Evolutionary conservation across 2,888 invertebrate genomes (phyloP), one percentile per base, ranked within the genome.

Genomic region (Nomada goodeniana): DNA sequence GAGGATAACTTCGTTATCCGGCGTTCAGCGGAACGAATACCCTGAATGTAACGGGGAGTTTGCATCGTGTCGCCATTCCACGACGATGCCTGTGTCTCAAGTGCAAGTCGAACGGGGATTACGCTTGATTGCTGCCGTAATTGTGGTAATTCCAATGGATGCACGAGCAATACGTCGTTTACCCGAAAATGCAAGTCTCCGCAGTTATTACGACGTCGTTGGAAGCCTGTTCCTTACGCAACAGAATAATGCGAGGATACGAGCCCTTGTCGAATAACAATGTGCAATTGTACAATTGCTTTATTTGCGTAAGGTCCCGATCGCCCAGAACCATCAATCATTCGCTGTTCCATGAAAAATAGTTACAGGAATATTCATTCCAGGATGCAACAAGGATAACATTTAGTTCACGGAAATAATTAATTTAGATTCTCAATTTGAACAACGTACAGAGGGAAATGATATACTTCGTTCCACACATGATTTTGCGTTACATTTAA

Each of bases 91-190:
- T 36, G 36, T 36, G 36, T 36, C 36, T 36, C 7, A 71, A 64
- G 57, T 67, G 50, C 20, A 18, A 71, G 59, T 55, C 70, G 67
- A 53, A 36, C 29, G 42, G 20, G 60, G 44, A 76, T 73, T 74
- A 64, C 9, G 36, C 55, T 53, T 57, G 69, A 80, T 75, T 55
- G 74, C 79, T 5, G 60, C n/a, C 13, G 42, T n/a, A 55, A 69
- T 79, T 11, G 47, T 15, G 42, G 61, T 61, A 60, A 72, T 70
- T 84, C 65, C 73, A 53, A 65, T 42, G 70, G 36, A 59, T 42
- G 53, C n/a, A 67, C 68, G 68, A 55, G 59, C 59, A 76, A 74
- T 76, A 74, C 81, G 52, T 70, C 64, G 44, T 64, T 80, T 67
- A 52, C 29, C 67, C 44, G 36, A 80, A 78, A 71, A 77, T 26